Percentiles rank a stretch among this genome's conserved stretches.
Evolutionary conservation across 2,797 vertebrate genomes (phyloP).

Genomic region (Danio albolineatus): DNA sequence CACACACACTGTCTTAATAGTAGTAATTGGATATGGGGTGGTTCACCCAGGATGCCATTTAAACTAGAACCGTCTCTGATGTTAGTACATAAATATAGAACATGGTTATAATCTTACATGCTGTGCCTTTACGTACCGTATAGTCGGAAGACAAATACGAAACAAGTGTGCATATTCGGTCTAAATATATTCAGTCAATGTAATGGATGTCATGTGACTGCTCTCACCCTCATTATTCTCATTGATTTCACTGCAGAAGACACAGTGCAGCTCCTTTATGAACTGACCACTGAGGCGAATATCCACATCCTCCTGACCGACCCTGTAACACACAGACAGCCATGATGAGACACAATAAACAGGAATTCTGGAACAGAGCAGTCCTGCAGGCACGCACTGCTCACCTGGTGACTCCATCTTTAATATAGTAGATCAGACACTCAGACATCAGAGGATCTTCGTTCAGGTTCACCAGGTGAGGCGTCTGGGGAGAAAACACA

Average conservation of each 20-base stretch:
- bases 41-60: too few relatives aligned
- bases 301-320: constrained; percentile 86
- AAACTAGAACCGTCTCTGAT: too few relatives aligned
- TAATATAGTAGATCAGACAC: constrained; percentile 88
- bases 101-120: too few relatives aligned
- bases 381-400: background rate
- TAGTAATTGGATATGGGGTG: too few relatives aligned
- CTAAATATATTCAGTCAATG: too few relatives aligned
- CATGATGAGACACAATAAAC: background rate
- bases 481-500: constrained; percentile 74
- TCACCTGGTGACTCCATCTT: constrained; percentile 87
- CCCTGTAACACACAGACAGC: constrained; percentile 69
- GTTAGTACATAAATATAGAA: too few relatives aligned
- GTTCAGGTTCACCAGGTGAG: constrained; percentile 88
- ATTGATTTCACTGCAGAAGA: constrained; percentile 84
- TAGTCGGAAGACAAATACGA: too few relatives aligned
- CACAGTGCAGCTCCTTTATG: constrained; percentile 86
- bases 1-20: too few relatives aligned
- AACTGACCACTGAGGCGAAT: constrained; percentile 87
- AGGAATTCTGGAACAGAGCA: background rate
- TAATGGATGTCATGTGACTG: background rate
- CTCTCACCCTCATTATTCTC: constrained; percentile 79
- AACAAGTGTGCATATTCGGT: too few relatives aligned
- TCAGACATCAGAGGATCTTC: constrained; percentile 89
- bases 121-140: too few relatives aligned